A percentile compares a stretch with the other conserved stretches of the same genome.
phyloP scores from a whole-genome alignment of 2,888 invertebrate species.

The Ormyrus labotus region DNA sequence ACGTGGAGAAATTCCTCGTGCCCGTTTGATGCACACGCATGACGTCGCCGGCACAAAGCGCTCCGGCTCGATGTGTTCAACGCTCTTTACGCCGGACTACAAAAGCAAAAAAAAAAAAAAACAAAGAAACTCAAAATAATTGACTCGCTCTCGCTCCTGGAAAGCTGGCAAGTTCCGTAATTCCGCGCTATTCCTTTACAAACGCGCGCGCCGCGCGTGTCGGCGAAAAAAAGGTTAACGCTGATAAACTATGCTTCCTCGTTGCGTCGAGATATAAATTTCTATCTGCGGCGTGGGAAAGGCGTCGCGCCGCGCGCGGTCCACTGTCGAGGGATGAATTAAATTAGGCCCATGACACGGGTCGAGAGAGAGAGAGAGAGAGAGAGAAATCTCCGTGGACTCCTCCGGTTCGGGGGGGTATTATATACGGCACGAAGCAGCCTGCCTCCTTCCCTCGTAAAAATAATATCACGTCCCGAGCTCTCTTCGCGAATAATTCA shows the following conservation, averaged over 20 bases:
- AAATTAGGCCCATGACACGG: constrained; percentile 49
- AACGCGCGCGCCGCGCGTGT: too few species aligned
- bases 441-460: constrained; percentile 10
- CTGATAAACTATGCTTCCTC: constrained; percentile 2
- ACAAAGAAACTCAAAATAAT: too few species aligned
- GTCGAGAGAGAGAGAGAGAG: not conserved
- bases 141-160: too few species aligned
- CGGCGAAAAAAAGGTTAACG: not conserved
- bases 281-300: constrained; percentile 6
- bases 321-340: constrained; percentile 45
- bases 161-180: too few species aligned
- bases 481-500: constrained; percentile 42
- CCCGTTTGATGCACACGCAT: too few species aligned
- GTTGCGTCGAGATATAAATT: constrained; percentile 31
- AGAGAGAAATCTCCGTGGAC: too few species aligned
- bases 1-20: too few species aligned
- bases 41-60: too few species aligned
- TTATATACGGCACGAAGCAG: not conserved
- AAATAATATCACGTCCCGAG: constrained; percentile 43
- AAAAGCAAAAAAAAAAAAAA: too few species aligned
- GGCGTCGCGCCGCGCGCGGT: constrained; percentile 5
- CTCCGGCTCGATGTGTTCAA: too few species aligned
- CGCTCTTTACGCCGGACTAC: too few species aligned
- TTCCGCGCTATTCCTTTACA: too few species aligned
- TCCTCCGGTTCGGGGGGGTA: not conserved